These are phyloP conservation scores for Nephrotoma guestfalica DNA, from an alignment of 2,888 invertebrate genomes.

Conservation along the genomic window DNA sequence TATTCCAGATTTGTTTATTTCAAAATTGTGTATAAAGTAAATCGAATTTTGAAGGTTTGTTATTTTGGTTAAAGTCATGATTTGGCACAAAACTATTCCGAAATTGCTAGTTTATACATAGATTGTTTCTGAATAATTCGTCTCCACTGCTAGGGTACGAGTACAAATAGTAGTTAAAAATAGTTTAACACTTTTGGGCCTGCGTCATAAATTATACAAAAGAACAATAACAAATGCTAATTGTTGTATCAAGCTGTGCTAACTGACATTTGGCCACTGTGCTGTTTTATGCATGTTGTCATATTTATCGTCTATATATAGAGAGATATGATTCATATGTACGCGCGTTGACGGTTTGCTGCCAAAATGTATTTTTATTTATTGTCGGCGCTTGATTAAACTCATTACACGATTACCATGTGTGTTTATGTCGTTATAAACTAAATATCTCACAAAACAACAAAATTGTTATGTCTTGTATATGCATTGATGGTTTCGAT, in stretches of 20 bases:
- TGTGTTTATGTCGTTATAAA: neutral
- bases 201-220: neutral
- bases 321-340: neutral
- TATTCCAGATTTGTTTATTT: neutral
- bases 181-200: neutral
- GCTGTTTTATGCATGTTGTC: neutral
- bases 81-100: neutral
- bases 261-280: neutral
- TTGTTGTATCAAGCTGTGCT: neutral
- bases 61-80: neutral
- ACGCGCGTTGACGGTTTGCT: neutral
- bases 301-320: neutral
- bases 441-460: neutral
- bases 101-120: neutral
- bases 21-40: neutral
- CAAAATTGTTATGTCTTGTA: neutral
- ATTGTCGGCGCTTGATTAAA: neutral
- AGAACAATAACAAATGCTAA: neutral
- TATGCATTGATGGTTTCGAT: neutral
- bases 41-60: neutral
- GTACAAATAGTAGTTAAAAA: neutral
- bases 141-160: neutral
- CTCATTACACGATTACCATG: neutral
- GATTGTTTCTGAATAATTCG: too few relatives aligned
- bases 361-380: neutral